Conservation (phyloP, 64 coral and sea anemone genomes). For the Montipora capricornis region DNA sequence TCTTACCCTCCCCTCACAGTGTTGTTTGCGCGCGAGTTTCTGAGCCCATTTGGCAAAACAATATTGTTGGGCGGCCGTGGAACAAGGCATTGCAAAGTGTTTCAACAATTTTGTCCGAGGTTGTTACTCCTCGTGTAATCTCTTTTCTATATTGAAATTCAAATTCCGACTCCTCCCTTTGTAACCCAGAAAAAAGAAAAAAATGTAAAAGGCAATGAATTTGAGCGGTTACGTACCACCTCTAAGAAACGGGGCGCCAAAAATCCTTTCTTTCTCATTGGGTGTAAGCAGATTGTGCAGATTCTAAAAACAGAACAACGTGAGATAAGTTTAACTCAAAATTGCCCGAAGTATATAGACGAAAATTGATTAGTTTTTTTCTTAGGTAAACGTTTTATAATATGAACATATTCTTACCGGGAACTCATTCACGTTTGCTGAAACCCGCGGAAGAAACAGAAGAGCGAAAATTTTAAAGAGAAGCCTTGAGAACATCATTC, state of each 20-base stretch:
- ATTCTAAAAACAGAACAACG: constrained; percentile 28
- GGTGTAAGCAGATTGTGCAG: constrained; percentile 38
- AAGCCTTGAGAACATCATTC: background rate
- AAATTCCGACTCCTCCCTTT: constrained; percentile 28
- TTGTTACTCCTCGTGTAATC: background rate
- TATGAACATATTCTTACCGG: background rate
- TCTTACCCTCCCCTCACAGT: too few species aligned
- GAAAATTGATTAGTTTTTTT: constrained; percentile 17
- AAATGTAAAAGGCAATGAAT: background rate
- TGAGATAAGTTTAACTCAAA: background rate
- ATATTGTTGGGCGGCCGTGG: too few species aligned
- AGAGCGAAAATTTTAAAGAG: background rate
- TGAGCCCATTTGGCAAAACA: too few species aligned
- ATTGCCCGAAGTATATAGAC: background rate
- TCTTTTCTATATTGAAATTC: background rate
- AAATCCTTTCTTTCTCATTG: constrained; percentile 24
- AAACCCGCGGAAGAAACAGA: constrained; percentile 18
- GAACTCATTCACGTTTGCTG: background rate
- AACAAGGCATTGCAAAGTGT: too few species aligned
- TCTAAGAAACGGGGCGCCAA: constrained; percentile 9
- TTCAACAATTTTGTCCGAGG: background rate
- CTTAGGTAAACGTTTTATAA: background rate
- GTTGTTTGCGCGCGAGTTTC: too few species aligned
- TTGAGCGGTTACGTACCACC: background rate
- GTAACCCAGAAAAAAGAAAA: background rate